Conservation (phyloP, 2,113 vertebrate species). For the Rutilus rutilus region DNA sequence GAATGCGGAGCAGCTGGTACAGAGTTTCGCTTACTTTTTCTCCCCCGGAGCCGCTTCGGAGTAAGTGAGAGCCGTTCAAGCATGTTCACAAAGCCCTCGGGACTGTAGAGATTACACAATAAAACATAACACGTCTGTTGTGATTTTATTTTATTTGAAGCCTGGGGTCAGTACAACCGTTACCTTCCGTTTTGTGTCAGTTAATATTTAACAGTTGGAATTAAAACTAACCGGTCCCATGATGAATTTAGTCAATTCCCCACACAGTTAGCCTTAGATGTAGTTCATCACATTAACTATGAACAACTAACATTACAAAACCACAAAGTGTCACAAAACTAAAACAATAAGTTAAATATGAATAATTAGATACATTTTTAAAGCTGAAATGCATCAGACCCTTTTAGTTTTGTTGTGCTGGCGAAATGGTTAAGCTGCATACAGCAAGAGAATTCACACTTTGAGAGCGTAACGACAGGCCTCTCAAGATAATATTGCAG, state of each 20-base stretch:
- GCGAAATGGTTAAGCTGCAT: not conserved
- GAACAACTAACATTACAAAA: not conserved
- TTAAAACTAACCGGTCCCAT: not conserved
- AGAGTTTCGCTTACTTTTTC: conserved; percentile 86
- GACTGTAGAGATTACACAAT: not conserved
- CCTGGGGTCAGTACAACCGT: not conserved
- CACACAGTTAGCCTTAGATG: not conserved
- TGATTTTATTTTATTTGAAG: not conserved
- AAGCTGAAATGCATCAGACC: not conserved
- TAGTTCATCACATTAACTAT: not conserved
- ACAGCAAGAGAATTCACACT: conserved; percentile 17
- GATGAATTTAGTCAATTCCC: not conserved
- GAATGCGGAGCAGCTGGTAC: conserved; percentile 74
- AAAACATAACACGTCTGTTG: not conserved
- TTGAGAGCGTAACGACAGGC: not conserved
- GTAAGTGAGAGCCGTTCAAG: conserved; percentile 67
- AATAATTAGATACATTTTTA: not conserved
- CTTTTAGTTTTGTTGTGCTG: not conserved
- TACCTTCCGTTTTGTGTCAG: not conserved
- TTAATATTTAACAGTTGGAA: not conserved
- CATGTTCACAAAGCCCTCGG: not conserved
- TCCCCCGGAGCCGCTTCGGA: conserved; percentile 83
- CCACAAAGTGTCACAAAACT: not conserved
- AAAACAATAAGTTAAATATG: not conserved
- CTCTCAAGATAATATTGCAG: conserved; percentile 28